Evolutionary conservation across 2,888 invertebrate genomes (phyloP).

Genomic region (Drosophila multiciliata): DNA sequence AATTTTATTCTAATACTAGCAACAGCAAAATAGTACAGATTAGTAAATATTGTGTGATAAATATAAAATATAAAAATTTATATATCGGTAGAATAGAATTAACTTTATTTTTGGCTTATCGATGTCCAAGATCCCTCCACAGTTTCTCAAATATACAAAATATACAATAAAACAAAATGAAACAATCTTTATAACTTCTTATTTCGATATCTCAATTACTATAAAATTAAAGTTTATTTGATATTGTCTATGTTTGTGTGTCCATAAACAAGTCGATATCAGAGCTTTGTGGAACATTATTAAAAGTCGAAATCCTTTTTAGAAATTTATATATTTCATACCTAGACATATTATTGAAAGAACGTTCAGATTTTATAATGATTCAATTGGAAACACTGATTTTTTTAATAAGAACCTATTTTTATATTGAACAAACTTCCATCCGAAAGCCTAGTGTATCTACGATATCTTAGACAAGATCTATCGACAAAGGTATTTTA

Average conservation of each 20-base stretch:
- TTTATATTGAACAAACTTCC: background rate
- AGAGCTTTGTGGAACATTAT: too few relatives aligned
- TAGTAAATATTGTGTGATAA: too few relatives aligned
- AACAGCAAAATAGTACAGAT: too few relatives aligned
- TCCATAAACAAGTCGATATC: background rate
- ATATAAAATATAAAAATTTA: too few relatives aligned
- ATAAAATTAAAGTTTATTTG: background rate
- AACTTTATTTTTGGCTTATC: too few relatives aligned
- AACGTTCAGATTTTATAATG: background rate
- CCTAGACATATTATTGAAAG: background rate
- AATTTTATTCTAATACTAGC: too few relatives aligned
- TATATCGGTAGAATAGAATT: too few relatives aligned
- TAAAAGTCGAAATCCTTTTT: too few relatives aligned
- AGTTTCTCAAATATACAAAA: too few relatives aligned
- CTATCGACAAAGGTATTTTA: background rate
- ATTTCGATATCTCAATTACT: background rate
- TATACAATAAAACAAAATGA: too few relatives aligned
- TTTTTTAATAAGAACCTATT: background rate
- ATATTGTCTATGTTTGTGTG: background rate
- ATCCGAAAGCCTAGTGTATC: accelerated
- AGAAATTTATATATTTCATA: background rate
- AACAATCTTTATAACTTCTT: background rate
- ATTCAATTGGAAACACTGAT: background rate
- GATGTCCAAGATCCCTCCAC: too few relatives aligned
- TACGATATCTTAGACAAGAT: background rate